Conservation (phyloP, 2,113 vertebrate species). For the Reinhardtius hippoglossoides region DNA sequence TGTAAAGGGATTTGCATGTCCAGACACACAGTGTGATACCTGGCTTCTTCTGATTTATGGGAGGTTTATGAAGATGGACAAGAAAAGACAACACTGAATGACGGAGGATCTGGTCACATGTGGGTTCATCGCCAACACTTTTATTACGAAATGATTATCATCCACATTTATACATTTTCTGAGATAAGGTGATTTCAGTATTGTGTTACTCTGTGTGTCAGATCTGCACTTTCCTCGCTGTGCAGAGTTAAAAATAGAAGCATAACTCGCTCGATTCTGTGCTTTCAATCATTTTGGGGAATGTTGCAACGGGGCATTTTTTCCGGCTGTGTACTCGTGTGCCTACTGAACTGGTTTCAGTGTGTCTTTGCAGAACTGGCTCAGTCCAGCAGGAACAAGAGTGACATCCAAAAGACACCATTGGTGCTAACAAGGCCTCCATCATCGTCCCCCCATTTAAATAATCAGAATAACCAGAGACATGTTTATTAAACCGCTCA, state of each 20-base stretch:
- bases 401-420: slow-evolving; percentile 63
- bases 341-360: slow-evolving; percentile 85
- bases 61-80: too few species aligned
- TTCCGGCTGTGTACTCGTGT: slow-evolving; percentile 72
- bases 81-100: too few species aligned
- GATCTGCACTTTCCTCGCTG: not conserved
- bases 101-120: too few species aligned
- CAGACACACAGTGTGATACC: not conserved
- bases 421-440: not conserved
- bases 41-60: not conserved
- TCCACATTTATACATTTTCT: not conserved
- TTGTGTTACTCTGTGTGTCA: not conserved
- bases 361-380: slow-evolving; percentile 81
- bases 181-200: not conserved
- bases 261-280: slow-evolving; percentile 15
- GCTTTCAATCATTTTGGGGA: slow-evolving; percentile 21
- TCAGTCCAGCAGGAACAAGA: slow-evolving; percentile 85
- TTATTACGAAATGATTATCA: not conserved
- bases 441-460: not conserved
- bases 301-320: slow-evolving; percentile 15
- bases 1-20: slow-evolving; percentile 50
- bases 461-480: slow-evolving; percentile 5
- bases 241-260: slow-evolving; percentile 23
- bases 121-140: not conserved
- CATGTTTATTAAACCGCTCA: slow-evolving; percentile 12